Conservation (phyloP, 1,140 invertebrate genomes). For the Coenobita brevimanus region DNA sequence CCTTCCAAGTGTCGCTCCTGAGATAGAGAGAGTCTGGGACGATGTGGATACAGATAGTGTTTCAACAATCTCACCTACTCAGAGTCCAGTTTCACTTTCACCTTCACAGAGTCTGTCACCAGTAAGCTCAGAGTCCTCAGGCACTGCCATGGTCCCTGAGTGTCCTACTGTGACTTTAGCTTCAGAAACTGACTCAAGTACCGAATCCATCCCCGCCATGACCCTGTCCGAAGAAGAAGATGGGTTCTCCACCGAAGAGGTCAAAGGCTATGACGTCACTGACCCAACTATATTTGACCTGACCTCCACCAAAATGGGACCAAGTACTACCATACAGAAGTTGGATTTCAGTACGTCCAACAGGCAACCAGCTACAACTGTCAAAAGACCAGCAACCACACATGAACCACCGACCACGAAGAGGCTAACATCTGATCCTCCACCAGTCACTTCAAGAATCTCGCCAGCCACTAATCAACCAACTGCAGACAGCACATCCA, state of each 20-base stretch:
- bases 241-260: slow-evolving; percentile 5
- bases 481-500: too few species aligned
- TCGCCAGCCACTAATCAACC: too few species aligned
- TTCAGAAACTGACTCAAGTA: background rate
- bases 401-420: too few species aligned
- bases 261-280: slow-evolving; percentile 20
- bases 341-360: too few species aligned
- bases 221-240: slow-evolving; percentile 39
- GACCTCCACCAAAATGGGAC: background rate
- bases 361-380: too few species aligned
- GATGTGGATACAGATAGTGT: background rate
- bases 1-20: background rate
- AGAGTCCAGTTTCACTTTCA: background rate
- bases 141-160: too few species aligned
- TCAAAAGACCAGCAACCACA: too few species aligned
- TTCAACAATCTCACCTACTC: background rate
- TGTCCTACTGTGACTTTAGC: too few species aligned
- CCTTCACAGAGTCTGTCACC: too few species aligned
- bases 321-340: background rate
- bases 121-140: too few species aligned
- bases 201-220: slow-evolving; percentile 20
- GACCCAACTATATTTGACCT: background rate
- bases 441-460: too few species aligned
- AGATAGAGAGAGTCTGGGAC: background rate
- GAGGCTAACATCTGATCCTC: too few species aligned